Evolutionary conservation across 1,140 invertebrate genomes (phyloP).

Genomic region (Drosophila pruinosa): DNA sequence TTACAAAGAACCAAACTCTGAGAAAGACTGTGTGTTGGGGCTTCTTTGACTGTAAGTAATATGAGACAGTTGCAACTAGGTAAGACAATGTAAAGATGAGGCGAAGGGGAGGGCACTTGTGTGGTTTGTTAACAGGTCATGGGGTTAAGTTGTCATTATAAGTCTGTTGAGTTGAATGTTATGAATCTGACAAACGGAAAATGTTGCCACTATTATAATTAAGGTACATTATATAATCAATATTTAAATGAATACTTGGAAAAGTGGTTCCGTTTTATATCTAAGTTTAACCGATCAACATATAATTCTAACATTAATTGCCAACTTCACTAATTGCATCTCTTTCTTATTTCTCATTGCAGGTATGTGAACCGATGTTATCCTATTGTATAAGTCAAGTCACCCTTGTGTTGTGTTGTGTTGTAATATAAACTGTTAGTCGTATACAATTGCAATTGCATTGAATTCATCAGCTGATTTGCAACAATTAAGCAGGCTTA

Average conservation of each 20-base stretch:
- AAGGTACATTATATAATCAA: no score
- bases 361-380: conserved; percentile 53
- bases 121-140: conserved; percentile 53
- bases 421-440: not conserved
- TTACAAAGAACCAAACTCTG: conserved; percentile 16
- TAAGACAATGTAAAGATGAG: not conserved
- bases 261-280: no score
- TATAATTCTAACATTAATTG: no score
- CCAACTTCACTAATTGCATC: no score
- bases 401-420: not conserved
- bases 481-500: conserved; percentile 63
- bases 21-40: conserved; percentile 13
- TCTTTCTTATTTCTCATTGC: conserved; percentile 41
- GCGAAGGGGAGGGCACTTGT: conserved; percentile 13
- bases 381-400: not conserved
- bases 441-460: conserved; percentile 9
- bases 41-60: conserved; percentile 10
- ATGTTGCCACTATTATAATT: no score
- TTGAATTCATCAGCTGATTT: conserved; percentile 59
- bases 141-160: conserved; percentile 62
- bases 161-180: not conserved
- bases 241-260: no score
- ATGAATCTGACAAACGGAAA: no score
- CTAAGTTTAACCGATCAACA: no score
- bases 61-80: conserved; percentile 6